These are phyloP conservation scores for Homalodisca vitripennis DNA, from an alignment of 1,140 invertebrate species.

Conservation along the genomic window DNA sequence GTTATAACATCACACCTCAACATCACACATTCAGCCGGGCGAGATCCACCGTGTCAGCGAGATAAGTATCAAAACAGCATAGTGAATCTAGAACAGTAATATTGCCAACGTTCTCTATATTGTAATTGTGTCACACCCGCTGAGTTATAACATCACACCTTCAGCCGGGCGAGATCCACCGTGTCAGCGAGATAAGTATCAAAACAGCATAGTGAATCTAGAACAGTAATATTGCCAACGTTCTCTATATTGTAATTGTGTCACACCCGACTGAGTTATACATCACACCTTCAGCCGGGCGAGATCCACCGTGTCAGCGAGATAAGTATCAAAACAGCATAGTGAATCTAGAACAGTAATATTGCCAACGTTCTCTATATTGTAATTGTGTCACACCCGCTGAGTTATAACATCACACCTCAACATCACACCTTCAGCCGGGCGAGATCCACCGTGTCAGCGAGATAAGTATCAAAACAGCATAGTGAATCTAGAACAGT, in stretches of 20 bases:
- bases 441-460: background rate
- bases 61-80: too few species aligned
- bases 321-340: too few species aligned
- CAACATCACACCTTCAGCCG: background rate
- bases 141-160: background rate
- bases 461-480: background rate
- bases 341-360: background rate
- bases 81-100: too few species aligned
- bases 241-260: background rate
- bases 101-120: background rate
- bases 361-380: background rate
- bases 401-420: background rate
- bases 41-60: too few species aligned
- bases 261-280: background rate
- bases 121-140: background rate
- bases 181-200: too few species aligned
- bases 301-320: too few species aligned
- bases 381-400: background rate
- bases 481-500: too few species aligned
- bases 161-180: too few species aligned
- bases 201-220: too few species aligned
- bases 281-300: background rate
- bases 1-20: background rate
- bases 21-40: background rate
- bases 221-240: too few species aligned